These are phyloP conservation scores for Blastobasis adustella DNA, from an alignment of 2,888 invertebrate genomes.

Conservation along the genomic window DNA sequence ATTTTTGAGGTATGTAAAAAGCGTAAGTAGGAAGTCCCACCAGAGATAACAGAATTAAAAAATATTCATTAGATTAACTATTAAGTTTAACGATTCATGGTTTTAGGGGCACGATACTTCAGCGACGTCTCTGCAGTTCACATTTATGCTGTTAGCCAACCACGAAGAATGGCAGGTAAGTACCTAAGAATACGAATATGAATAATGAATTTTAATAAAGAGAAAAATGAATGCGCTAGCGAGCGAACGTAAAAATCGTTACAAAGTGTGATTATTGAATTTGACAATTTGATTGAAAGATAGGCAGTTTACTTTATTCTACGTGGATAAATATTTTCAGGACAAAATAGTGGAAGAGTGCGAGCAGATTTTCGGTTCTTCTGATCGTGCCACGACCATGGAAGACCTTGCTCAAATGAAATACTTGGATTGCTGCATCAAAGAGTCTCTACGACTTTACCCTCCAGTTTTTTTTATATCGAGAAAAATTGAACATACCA, in stretches of 20 bases:
- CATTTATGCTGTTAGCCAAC: constrained; percentile 61
- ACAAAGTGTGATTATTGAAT: no score
- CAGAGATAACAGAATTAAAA: neutral
- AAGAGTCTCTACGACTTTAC: constrained; percentile 78
- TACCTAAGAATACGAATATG: no score
- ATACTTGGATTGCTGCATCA: constrained; percentile 81
- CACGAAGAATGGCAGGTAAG: constrained; percentile 37
- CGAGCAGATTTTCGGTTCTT: constrained; percentile 77
- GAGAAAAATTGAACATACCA: constrained; percentile 70
- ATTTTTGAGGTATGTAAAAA: constrained; percentile 69
- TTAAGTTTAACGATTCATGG: no score
- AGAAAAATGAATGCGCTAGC: no score
- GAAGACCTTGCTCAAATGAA: constrained; percentile 77
- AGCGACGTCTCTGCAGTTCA: constrained; percentile 51
- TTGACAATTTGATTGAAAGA: no score
- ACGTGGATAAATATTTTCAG: constrained; percentile 32
- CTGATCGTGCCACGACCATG: constrained; percentile 75
- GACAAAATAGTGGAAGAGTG: constrained; percentile 76
- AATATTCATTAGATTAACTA: no score
- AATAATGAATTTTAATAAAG: no score
- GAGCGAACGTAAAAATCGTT: no score
- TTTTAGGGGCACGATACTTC: constrained; percentile 71
- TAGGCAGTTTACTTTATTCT: no score
- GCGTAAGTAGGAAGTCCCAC: no score
- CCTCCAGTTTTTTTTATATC: constrained; percentile 81